Conservation (phyloP, 2,113 vertebrate species). For the Passer domesticus region DNA sequence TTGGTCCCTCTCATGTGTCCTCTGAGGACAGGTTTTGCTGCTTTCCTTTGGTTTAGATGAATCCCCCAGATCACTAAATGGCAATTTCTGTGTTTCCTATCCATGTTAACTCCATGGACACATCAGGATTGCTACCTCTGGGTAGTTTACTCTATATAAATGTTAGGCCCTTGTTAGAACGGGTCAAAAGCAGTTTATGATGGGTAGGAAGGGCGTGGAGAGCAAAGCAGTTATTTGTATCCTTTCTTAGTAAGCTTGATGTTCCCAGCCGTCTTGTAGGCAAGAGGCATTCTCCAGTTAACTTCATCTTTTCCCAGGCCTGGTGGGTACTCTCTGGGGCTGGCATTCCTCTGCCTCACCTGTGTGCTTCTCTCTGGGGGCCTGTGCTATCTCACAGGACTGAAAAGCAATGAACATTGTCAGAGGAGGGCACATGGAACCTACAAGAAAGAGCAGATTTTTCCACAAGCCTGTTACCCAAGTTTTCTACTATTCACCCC, state of each 20-base stretch:
- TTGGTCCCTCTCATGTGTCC: neutral
- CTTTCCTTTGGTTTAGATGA: neutral
- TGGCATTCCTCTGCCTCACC: neutral
- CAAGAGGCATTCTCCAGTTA: neutral
- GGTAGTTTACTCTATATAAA: neutral
- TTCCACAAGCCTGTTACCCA: neutral
- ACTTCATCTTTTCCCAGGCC: neutral
- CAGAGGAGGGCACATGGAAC: neutral
- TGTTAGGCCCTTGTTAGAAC: neutral
- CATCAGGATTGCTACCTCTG: neutral
- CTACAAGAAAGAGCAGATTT: neutral
- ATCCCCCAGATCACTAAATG: neutral
- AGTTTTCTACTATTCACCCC: neutral
- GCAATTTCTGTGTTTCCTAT: neutral
- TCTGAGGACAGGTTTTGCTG: neutral
- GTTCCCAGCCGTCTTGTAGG: neutral
- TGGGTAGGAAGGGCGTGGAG: neutral
- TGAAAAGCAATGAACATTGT: neutral
- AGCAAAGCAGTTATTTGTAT: neutral
- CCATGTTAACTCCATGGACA: neutral
- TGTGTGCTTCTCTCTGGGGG: neutral
- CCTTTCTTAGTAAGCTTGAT: neutral
- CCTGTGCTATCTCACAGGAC: neutral
- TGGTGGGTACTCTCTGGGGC: neutral
- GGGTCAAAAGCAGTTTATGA: neutral